Percentiles rank a stretch among this genome's conserved stretches.
phyloP scores from a whole-genome alignment of 2,888 invertebrate species.

The Andricus curvator region DNA sequence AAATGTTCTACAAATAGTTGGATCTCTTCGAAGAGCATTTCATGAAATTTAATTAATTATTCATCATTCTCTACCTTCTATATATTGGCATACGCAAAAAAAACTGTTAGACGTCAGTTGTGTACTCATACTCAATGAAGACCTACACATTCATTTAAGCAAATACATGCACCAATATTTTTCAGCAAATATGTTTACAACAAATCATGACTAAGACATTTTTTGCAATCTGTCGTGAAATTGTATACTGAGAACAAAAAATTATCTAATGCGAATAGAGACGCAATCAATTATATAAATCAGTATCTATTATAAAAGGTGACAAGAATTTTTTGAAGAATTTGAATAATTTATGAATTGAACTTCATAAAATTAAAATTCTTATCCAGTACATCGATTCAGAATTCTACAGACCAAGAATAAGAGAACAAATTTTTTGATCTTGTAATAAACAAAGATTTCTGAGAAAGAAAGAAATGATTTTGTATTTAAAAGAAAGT shows the following conservation, averaged over 20 bases:
- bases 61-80: neutral
- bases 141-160: neutral
- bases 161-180: neutral
- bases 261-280: neutral
- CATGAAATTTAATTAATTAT: conserved; percentile 29
- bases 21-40: neutral
- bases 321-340: neutral
- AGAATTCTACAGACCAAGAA: no score
- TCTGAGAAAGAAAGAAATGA: no score
- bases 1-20: neutral
- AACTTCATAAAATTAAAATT: neutral
- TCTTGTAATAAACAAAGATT: no score
- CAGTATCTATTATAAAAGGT: neutral
- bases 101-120: neutral
- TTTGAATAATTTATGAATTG: neutral
- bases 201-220: neutral
- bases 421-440: no score
- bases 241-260: neutral
- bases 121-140: neutral
- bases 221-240: neutral
- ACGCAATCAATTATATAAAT: neutral
- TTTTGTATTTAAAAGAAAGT: no score
- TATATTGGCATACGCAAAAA: neutral
- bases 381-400: no score
- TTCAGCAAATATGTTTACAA: neutral